phyloP scores from a whole-genome alignment of 2,888 invertebrate species.

The Nudaria mundana region DNA sequence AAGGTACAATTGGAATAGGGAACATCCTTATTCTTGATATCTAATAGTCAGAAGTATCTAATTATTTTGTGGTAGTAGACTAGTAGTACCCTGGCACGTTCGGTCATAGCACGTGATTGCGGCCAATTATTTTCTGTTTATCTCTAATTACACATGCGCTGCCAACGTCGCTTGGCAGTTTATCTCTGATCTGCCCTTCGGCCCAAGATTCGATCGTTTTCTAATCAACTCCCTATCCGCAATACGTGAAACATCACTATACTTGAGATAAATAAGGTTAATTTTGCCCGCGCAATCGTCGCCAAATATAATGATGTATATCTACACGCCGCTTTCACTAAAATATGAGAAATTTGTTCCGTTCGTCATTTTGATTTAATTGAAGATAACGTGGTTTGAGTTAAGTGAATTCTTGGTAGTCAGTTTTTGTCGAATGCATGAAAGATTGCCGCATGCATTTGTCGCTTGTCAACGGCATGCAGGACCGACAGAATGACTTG shows the following conservation, averaged over 20 bases:
- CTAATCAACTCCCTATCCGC: slow-evolving; percentile 73
- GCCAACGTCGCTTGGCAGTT: slow-evolving; percentile 71
- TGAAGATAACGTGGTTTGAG: slow-evolving; percentile 44
- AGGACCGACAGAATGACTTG: slow-evolving; percentile 41
- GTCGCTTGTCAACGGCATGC: slow-evolving; percentile 25
- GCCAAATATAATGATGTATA: slow-evolving; percentile 25
- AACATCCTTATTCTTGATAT: slow-evolving; percentile 35
- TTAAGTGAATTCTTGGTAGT: slow-evolving; percentile 48
- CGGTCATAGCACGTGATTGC: slow-evolving; percentile 71
- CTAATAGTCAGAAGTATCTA: slow-evolving; percentile 13
- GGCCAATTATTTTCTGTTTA: slow-evolving; percentile 81
- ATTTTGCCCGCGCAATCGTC: slow-evolving; percentile 37
- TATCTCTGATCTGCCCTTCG: slow-evolving; percentile 78
- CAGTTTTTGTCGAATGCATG: slow-evolving; percentile 44
- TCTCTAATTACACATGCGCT: slow-evolving; percentile 80
- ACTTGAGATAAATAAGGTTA: slow-evolving; percentile 48
- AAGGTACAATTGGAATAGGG: slow-evolving; percentile 7
- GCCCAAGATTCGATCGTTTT: slow-evolving; percentile 72
- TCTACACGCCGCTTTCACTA: slow-evolving; percentile 43
- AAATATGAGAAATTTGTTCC: slow-evolving; percentile 50
- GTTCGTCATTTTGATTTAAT: slow-evolving; percentile 51
- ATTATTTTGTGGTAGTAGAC: no score
- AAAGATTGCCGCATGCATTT: slow-evolving; percentile 45
- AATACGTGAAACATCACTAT: slow-evolving; percentile 66
- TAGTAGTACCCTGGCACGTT: slow-evolving; percentile 48